These are phyloP conservation scores for Teleiodes luculella DNA, from an alignment of 2,888 invertebrate genomes.

Conservation along the genomic window DNA sequence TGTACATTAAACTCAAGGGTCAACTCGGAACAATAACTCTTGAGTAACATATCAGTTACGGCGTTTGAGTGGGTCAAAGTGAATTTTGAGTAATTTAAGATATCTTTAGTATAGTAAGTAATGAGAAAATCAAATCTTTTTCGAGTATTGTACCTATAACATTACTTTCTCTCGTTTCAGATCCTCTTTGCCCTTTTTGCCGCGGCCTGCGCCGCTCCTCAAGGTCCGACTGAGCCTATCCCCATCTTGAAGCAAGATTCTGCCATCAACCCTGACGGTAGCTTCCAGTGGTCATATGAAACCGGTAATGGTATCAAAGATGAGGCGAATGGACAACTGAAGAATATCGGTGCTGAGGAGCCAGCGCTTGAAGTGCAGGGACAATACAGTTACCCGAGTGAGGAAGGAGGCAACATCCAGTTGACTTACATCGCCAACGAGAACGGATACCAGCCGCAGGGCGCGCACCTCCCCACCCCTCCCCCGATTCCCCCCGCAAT, in stretches of 20 bases:
- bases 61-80: background rate
- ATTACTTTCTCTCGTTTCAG: slow-evolving; percentile 43
- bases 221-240: slow-evolving; percentile 52
- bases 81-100: background rate
- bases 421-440: slow-evolving; percentile 83
- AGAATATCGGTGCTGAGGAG: slow-evolving; percentile 74
- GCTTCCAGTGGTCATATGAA: slow-evolving; percentile 78
- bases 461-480: slow-evolving; percentile 80
- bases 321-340: slow-evolving; percentile 75
- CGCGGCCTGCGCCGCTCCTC: slow-evolving; percentile 60
- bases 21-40: background rate
- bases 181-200: slow-evolving; percentile 58
- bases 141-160: no score
- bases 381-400: slow-evolving; percentile 80
- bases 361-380: slow-evolving; percentile 79
- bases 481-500: slow-evolving; percentile 85
- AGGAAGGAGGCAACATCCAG: slow-evolving; percentile 79
- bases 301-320: slow-evolving; percentile 82
- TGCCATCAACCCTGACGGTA: slow-evolving; percentile 79
- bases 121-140: background rate
- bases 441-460: slow-evolving; percentile 83
- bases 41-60: background rate
- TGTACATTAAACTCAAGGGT: background rate
- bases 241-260: slow-evolving; percentile 77
- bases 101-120: background rate